Evolutionary conservation across 1,140 invertebrate genomes (phyloP).

Genomic region (Babylonia areolata): DNA sequence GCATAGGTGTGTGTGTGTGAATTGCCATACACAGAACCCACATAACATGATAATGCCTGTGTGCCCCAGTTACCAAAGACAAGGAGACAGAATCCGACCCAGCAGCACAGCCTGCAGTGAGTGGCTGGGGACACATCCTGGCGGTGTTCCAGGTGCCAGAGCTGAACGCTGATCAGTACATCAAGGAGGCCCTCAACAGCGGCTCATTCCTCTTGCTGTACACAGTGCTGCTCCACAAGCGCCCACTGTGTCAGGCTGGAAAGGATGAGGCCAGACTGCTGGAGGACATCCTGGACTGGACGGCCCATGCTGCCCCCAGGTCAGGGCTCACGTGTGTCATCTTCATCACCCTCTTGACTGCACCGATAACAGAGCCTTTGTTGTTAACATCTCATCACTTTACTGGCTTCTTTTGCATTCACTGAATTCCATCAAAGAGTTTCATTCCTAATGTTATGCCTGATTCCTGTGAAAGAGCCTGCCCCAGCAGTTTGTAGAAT

Average conservation of each 20-base stretch:
- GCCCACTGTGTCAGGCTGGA: conserved; percentile 64
- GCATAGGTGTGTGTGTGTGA: no score
- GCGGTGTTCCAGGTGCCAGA: conserved; percentile 70
- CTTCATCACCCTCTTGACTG: no score
- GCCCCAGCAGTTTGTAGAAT: no score
- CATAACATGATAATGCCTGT: no score
- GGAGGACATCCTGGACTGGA: conserved; percentile 65
- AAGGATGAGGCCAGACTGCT: conserved; percentile 61
- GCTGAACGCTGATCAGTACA: conserved; percentile 65
- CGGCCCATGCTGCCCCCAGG: conserved; percentile 64
- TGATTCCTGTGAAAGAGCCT: no score
- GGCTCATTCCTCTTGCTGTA: conserved; percentile 68
- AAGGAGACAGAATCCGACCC: neutral
- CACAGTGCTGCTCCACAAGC: conserved; percentile 62
- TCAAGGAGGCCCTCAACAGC: conserved; percentile 61
- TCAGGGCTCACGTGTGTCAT: conserved; percentile 40
- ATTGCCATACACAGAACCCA: no score
- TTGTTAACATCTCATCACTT: no score
- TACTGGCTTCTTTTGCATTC: no score
- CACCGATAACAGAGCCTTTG: no score
- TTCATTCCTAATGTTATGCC: no score
- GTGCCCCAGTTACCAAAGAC: conserved; percentile 1
- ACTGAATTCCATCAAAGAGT: no score
- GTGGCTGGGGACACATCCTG: conserved; percentile 66
- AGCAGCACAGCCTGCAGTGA: neutral